A percentile compares a stretch with the other conserved stretches of the same genome.
Conservation (phyloP, 2,113 vertebrate genomes). For the Mesoclemmys tuberculata region DNA sequence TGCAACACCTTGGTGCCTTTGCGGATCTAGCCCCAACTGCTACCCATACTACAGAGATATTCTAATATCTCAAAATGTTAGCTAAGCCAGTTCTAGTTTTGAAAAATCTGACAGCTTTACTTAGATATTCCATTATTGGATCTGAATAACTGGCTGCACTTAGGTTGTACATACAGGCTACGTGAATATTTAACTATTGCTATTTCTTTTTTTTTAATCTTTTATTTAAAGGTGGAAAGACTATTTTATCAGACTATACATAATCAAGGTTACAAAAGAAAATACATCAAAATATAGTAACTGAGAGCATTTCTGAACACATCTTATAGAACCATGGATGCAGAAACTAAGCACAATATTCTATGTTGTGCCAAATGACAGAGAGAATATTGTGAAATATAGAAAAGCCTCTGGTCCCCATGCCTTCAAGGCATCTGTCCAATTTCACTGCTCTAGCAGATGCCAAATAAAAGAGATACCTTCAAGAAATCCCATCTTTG, state of each 20-base stretch:
- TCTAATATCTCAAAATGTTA: constrained; percentile 29
- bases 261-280: constrained; percentile 37
- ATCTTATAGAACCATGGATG: constrained; percentile 34
- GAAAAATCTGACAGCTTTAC: constrained; percentile 22
- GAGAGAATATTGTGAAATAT: not conserved
- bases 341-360: constrained; percentile 6
- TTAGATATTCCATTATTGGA: constrained; percentile 48
- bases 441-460: constrained; percentile 47
- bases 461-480: constrained; percentile 28
- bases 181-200: not conserved
- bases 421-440: constrained; percentile 29
- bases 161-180: constrained; percentile 17
- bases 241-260: constrained; percentile 3
- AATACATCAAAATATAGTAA: constrained; percentile 53
- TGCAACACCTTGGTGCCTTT: not conserved
- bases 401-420: constrained; percentile 28
- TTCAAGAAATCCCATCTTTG: constrained; percentile 14
- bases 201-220: constrained; percentile 2
- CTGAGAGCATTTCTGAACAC: constrained; percentile 41
- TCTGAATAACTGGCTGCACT: not conserved
- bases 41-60: not conserved
- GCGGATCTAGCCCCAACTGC: not conserved
- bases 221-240: constrained; percentile 51
- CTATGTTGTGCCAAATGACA: constrained; percentile 33
- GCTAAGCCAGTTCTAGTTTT: not conserved